Evolutionary conservation across 2,797 vertebrate species (phyloP).

Genomic region (Chaenodraco wilsoni): DNA sequence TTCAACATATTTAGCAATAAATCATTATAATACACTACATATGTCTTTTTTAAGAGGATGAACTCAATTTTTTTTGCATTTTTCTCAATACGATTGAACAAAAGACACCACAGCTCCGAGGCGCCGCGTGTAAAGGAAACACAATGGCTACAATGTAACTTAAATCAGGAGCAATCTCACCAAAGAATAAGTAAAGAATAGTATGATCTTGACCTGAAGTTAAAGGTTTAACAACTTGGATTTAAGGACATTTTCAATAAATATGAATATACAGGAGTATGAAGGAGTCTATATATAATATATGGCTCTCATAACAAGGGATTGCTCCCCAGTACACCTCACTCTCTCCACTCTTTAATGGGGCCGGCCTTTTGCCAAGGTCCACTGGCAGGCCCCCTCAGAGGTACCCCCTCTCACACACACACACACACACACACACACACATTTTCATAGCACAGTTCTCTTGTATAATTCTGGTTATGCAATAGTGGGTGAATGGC

Average conservation of each 20-base stretch:
- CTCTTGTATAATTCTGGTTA: constrained; percentile 80
- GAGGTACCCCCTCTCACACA: constrained; percentile 58
- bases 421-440: constrained; percentile 44
- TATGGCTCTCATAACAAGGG: constrained; percentile 18
- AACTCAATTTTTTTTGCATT: no score
- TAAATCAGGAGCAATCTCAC: background rate
- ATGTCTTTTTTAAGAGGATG: no score
- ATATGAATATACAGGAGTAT: background rate
- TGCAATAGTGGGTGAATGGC: constrained; percentile 76
- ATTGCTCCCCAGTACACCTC: constrained; percentile 27
- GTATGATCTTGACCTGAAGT: background rate
- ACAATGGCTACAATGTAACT: background rate
- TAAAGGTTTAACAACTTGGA: background rate
- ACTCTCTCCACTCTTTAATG: constrained; percentile 56
- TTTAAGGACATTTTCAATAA: background rate
- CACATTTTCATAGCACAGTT: constrained; percentile 66
- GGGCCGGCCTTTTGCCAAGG: constrained; percentile 64
- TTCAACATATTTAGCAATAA: no score
- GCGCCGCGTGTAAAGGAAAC: no score
- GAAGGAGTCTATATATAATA: background rate
- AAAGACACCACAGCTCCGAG: no score
- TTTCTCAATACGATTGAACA: no score
- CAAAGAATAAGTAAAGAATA: background rate
- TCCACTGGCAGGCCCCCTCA: constrained; percentile 62
- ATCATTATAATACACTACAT: no score